These are phyloP conservation scores for Pangasius krempfi DNA, from an alignment of 2,797 vertebrate species.

Conservation along the genomic window DNA sequence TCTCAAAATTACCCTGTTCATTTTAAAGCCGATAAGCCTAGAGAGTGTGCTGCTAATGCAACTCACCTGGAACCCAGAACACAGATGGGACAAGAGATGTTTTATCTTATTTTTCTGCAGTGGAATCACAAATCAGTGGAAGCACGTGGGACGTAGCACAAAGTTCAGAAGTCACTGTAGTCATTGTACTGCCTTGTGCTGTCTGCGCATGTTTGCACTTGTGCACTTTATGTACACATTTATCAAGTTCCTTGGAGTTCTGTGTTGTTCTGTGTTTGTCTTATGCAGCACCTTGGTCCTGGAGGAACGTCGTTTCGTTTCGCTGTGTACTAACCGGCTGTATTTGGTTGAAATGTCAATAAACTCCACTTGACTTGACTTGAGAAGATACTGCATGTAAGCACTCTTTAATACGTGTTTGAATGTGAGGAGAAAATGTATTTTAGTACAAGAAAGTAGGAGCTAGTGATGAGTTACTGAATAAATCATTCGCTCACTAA, in stretches of 20 bases:
- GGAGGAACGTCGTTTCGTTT: too few species aligned
- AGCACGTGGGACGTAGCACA: background rate
- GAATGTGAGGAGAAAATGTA: conserved; percentile 8
- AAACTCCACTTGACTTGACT: too few species aligned
- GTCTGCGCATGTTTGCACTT: too few species aligned
- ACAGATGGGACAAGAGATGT: background rate
- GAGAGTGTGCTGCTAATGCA: background rate
- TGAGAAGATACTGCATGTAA: background rate
- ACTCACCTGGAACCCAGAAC: background rate
- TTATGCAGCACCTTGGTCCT: too few species aligned
- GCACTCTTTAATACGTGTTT: background rate
- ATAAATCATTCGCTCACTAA: conserved; percentile 9
- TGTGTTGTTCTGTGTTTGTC: too few species aligned
- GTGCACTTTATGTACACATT: too few species aligned
- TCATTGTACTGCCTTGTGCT: too few species aligned
- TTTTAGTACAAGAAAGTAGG: conserved; percentile 6
- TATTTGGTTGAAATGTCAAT: too few species aligned
- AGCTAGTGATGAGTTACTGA: conserved; percentile 9
- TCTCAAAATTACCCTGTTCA: background rate
- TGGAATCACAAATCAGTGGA: background rate
- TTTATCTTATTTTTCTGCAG: background rate
- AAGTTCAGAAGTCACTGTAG: background rate
- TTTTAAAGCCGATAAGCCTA: too few species aligned
- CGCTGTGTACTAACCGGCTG: too few species aligned
- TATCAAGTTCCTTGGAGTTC: too few species aligned